Evolutionary conservation across 1,140 invertebrate species (phyloP), one percentile per base, ranked within the genome.

Genomic region (Cepaea nemoralis): DNA sequence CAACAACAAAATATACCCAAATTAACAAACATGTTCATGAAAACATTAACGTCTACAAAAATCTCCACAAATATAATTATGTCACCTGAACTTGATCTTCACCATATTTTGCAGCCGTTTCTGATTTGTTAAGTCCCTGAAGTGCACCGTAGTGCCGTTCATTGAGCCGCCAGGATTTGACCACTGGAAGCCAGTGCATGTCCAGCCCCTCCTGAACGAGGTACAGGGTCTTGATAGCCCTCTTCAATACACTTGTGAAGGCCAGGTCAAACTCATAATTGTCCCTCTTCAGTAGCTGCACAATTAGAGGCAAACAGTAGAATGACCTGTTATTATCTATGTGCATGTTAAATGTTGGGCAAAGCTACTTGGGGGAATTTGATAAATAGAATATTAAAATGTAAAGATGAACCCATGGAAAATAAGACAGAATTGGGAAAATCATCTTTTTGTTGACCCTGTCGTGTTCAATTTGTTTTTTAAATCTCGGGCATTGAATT

Each of bases 121-220:
- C 97, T 5, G 97, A 94, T 91, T 99, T 99, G 88, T 99, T 97
- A 78, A 98, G 93, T 16, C 97, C 97, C 77, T 97, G 98, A 0
- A 99, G 93, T 67, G 95, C 97, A 86, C 97, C 97, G 90, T 99
- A 98, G 90, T 98, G 97, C 86, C 97, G 94, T 91, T 99, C 97
- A 90, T 98, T 99, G 0, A 98, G 91, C 45, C 97, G 93, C 97
- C 97, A 98, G 1, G 96, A 96, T 90, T 96, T 96, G 14, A 94
- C 86, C 55, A 96, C 93, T 5, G 96, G 90, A 39, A 99, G 93
- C 90, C 95, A 94, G 80, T 95, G 94, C 88, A 97, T 96, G 10
- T 94, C 95, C 63, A 96, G 94, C 89, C 95, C 95, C 80, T 95
- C 93, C 27, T 98, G 92, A 83, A 98, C 95, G 2, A 94, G 82